Base-by-base conservation (phyloP, 2,113 vertebrate genomes). In the Peucedramus taeniatus region DNA sequence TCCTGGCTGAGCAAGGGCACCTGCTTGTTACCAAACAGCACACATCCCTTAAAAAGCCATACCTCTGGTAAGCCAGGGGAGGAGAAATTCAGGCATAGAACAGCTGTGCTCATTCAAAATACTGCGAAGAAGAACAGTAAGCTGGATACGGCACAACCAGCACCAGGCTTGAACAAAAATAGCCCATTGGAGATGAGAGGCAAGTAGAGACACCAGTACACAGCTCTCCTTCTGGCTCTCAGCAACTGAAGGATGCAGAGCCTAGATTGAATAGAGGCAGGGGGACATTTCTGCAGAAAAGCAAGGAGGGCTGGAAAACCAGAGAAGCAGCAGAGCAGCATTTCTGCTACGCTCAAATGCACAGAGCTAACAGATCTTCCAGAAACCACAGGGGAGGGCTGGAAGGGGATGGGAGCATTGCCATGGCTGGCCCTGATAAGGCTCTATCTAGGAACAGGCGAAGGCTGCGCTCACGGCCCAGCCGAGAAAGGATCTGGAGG, bases 361-460 rank as follows among this genome's bases (percentile, higher is more conserved):
- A 37, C 63, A 60, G 60, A 51, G 77, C 23, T n/a, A 22, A 35
- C 0, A 0, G 24, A 33, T 24, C 93, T 93, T 78, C 40, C 87
- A 70, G 50, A 21, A 49, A 74, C 1, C 54, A 19, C 4, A 8
- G 50, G 60, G 72, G 60, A 91, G 64, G 64, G 20, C 50, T 87
- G 64, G 84, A 77, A 50, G 45, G 59, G 59, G 42, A n/a, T 1
- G 22, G 89, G 87, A 80, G 49, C 10, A 33, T 28, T 60, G 93
- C 77, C 47, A 42, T 4, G 10, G 75, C 56, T 33, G 3, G 77
- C 53, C 83, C 61, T 9, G 72, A 68, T 78, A 74, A 96, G 92
- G 61, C 85, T 92, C 90, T 92, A 26, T 96, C 93, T 64, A 93
- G 94, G 92, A 94, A 94, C 69, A 72, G 70, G 84, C 37, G 1